Evolutionary conservation across 2,888 invertebrate genomes (phyloP), one percentile per base, ranked within the genome.

Genomic region (Timema podura): DNA sequence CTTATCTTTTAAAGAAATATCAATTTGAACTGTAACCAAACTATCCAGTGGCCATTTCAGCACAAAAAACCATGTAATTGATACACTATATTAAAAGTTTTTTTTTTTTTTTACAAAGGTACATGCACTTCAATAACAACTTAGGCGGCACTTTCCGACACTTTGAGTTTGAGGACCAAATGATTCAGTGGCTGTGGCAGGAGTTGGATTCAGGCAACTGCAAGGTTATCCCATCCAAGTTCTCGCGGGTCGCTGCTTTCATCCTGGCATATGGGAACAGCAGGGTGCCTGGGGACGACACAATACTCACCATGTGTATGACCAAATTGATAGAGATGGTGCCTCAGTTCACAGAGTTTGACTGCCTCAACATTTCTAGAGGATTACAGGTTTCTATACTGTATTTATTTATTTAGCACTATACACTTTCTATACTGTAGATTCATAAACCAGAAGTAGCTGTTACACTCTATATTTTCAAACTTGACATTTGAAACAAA

Each of bases 71-170:
- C 30, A 30, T 30, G 30, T 30, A 30, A 30, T 30, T 30, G 30
- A 30, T 30, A 30, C 1, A 30, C 30, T 30, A 3, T 1, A 30
- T 30, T 30, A 30, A 30, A 30, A 8, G 30, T 15, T 13, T 57
- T 2, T 57, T 15, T 2, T 57, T 13, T 8, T 68, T 16, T 8
- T 48, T 49, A 48, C 49, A 46, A 47, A 74, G 74, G 70, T 87
- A 87, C 75, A 82, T 85, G 80, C 80, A 83, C 75, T 86, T 86
- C 75, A 83, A 83, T 73, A 83, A 82, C 68, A 84, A 85, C 75
- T 76, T 85, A 3, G 82, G 83, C 6, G 83, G 83, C 10, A 83
- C 82, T 9, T 86, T 84, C 76, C 79, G 85, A 0, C 81, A 85
- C 74, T 74, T 76, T n/a, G 76, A 77, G 8, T 80, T 86, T 71